Conservation (phyloP, 1,140 invertebrate genomes). For the Propsilocerus akamusi region DNA sequence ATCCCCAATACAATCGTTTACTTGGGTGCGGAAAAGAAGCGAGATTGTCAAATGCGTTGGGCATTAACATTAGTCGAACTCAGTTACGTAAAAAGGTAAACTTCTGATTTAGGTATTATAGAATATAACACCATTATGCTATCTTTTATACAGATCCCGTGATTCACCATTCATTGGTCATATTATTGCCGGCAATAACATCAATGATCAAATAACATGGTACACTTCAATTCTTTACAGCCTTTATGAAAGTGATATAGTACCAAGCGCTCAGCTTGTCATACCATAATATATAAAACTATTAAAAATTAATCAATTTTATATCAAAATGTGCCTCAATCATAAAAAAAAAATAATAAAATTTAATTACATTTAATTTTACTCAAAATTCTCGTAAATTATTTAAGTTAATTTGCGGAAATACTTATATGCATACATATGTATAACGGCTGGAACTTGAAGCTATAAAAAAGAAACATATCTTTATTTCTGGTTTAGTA, state of each 20-base stretch:
- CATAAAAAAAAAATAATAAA: no score
- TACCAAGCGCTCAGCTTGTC: slow-evolving; percentile 30
- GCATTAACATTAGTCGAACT: slow-evolving; percentile 55
- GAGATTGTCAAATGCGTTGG: slow-evolving; percentile 60
- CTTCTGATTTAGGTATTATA: slow-evolving; percentile 15
- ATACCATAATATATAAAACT: slow-evolving; percentile 20
- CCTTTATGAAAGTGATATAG: slow-evolving; percentile 33
- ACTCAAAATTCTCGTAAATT: no score
- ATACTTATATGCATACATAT: no score
- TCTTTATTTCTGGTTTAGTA: no score
- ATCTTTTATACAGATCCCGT: slow-evolving; percentile 37
- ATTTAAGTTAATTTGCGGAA: no score
- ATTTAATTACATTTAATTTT: no score
- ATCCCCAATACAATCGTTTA: slow-evolving; percentile 29
- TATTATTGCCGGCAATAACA: slow-evolving; percentile 49
- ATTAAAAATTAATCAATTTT: no score
- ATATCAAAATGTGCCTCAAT: no score
- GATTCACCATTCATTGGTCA: slow-evolving; percentile 59
- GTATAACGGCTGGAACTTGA: no score
- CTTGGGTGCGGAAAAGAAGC: slow-evolving; percentile 58
- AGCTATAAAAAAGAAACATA: no score
- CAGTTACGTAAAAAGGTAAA: slow-evolving; percentile 21
- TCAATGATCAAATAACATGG: slow-evolving; percentile 53
- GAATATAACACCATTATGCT: slow-evolving; percentile 6
- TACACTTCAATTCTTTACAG: slow-evolving; percentile 51